Evolutionary conservation across 2,113 vertebrate genomes (phyloP).

Genomic region (Podarcis raffonei): DNA sequence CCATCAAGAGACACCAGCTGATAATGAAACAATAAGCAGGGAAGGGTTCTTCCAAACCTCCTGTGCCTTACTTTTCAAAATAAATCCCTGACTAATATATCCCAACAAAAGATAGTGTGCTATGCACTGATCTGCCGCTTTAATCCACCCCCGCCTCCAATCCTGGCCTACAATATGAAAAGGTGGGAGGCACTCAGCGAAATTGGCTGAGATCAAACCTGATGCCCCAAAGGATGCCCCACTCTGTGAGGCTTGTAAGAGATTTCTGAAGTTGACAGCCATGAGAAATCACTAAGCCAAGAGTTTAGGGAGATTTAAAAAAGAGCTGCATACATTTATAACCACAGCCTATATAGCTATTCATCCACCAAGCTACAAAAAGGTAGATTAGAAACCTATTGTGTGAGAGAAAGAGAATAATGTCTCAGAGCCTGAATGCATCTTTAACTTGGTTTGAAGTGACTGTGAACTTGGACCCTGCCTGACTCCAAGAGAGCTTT

Average conservation of each 20-base stretch:
- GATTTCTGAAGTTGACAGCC: conserved; percentile 11
- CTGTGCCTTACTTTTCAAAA: not conserved
- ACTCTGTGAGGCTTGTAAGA: conserved; percentile 9
- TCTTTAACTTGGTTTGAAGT: not conserved
- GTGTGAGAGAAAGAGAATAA: not conserved
- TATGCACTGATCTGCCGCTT: not conserved
- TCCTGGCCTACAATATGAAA: not conserved
- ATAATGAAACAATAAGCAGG: not conserved
- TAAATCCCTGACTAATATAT: not conserved
- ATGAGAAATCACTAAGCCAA: conserved; percentile 25
- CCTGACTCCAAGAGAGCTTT: conserved; percentile 5
- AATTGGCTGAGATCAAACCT: not conserved
- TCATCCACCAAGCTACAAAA: conserved; percentile 2
- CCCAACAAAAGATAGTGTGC: not conserved
- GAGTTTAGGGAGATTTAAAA: conserved; percentile 10
- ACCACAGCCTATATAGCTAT: not conserved
- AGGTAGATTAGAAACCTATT: conserved; percentile 11
- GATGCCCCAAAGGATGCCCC: not conserved
- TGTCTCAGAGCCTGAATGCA: not conserved
- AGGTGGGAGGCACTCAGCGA: not conserved
- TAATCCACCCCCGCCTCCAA: not conserved
- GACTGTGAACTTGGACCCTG: not conserved
- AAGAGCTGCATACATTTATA: not conserved
- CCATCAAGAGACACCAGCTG: not conserved
- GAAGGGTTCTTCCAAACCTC: not conserved